Conservation (phyloP, 2,888 invertebrate genomes). For the Drosophila lacicola region DNA sequence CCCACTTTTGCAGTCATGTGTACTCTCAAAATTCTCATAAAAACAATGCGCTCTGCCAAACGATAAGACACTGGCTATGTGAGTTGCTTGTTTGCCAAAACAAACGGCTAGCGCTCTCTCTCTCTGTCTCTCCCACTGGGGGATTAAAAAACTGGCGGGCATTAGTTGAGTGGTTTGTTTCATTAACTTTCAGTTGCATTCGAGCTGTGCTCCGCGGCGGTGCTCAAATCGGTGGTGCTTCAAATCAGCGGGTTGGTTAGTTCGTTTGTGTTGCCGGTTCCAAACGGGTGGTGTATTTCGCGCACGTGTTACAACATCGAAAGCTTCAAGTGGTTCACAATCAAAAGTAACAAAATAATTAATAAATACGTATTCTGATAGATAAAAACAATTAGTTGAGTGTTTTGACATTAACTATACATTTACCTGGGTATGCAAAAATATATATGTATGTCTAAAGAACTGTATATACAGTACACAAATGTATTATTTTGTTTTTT, state of each 20-base stretch:
- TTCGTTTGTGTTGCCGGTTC: constrained; percentile 2
- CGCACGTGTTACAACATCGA: constrained; percentile 56
- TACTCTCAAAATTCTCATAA: constrained; percentile 3
- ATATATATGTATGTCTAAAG: neutral
- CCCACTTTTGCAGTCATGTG: constrained; percentile 23
- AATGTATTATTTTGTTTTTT: neutral
- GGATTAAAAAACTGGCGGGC: neutral
- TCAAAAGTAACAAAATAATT: neutral
- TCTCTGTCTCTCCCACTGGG: constrained; percentile 15
- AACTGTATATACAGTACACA: neutral
- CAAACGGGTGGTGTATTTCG: constrained; percentile 19
- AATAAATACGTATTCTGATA: constrained; percentile 14
- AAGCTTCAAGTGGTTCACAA: constrained; percentile 59
- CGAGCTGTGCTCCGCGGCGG: constrained; percentile 36
- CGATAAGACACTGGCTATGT: neutral
- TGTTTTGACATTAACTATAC: neutral
- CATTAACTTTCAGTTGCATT: constrained; percentile 48
- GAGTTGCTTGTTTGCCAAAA: constrained; percentile 19
- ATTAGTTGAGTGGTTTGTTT: constrained; percentile 12
- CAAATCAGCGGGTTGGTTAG: neutral
- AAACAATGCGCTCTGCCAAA: neutral
- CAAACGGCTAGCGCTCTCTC: constrained; percentile 7
- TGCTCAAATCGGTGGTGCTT: constrained; percentile 16
- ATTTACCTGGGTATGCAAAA: constrained; percentile 9
- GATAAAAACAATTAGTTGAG: constrained; percentile 13